Evolutionary conservation across 2,888 invertebrate species (phyloP).

Genomic region (Cephus sareptanus): DNA sequence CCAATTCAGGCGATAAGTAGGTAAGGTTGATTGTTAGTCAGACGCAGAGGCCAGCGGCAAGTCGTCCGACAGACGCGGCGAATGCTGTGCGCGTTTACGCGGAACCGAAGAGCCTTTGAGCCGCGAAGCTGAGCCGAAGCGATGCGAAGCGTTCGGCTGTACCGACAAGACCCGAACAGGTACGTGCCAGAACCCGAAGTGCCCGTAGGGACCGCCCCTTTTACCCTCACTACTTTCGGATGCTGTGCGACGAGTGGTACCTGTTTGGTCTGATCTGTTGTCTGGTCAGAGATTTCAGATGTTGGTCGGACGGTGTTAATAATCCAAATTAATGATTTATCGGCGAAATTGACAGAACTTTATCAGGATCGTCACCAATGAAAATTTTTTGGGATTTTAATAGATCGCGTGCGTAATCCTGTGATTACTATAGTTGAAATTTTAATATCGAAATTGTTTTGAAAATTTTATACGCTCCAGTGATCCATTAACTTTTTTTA

Average conservation of each 20-base stretch:
- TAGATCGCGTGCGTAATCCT: no score
- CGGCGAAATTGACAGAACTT: background rate
- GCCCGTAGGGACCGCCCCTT: background rate
- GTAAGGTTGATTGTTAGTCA: background rate
- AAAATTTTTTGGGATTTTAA: background rate
- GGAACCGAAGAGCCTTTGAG: slow-evolving; percentile 16
- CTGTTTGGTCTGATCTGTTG: background rate
- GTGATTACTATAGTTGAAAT: no score
- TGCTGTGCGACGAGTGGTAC: background rate
- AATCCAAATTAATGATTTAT: background rate
- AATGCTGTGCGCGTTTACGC: slow-evolving; percentile 2
- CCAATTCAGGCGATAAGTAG: background rate
- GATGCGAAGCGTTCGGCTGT: slow-evolving; percentile 12
- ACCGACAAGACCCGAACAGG: background rate
- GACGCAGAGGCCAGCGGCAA: background rate
- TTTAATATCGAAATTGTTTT: no score
- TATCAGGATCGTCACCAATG: background rate
- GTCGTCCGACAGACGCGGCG: background rate
- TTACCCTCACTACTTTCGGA: background rate
- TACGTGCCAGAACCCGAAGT: slow-evolving; percentile 1
- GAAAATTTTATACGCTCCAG: no score
- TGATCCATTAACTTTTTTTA: no score
- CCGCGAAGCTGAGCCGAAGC: slow-evolving; percentile 30
- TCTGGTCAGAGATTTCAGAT: background rate
- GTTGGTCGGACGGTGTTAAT: background rate